A percentile compares a stretch with the other conserved stretches of the same genome.
Evolutionary conservation across 2,797 vertebrate genomes (phyloP).

Genomic region (Eleutherodactylus coqui): DNA sequence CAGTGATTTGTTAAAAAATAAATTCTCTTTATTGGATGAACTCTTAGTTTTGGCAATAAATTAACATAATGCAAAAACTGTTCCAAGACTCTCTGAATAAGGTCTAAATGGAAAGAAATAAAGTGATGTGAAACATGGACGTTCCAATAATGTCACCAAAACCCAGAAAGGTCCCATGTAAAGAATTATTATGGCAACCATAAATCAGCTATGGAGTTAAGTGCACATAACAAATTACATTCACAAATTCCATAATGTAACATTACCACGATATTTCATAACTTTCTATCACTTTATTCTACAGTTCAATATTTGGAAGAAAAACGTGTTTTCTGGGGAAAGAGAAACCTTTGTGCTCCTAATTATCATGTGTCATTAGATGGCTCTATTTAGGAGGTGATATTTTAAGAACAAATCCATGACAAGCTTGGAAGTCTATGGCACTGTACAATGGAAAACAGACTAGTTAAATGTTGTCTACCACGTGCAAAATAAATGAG

Average conservation of each 20-base stretch:
- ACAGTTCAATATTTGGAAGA: not conserved
- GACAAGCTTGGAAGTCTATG: not conserved
- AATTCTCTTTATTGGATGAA: not conserved
- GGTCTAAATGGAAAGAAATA: not conserved
- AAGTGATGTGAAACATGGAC: not conserved
- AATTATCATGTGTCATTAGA: conserved; percentile 24
- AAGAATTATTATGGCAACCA: not conserved
- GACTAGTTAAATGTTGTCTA: not conserved
- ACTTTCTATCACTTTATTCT: not conserved
- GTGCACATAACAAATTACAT: not conserved
- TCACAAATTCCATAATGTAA: not conserved
- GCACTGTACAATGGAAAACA: conserved; percentile 4
- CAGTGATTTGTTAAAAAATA: too few species aligned
- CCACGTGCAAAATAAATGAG: not conserved
- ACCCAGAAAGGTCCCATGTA: not conserved
- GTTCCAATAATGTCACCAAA: not conserved
- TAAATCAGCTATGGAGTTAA: not conserved
- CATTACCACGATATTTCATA: not conserved
- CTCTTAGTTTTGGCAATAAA: not conserved
- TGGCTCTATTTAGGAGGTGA: not conserved
- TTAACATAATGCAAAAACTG: not conserved
- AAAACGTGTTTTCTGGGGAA: not conserved
- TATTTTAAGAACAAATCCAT: not conserved
- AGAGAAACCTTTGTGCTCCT: conserved; percentile 15
- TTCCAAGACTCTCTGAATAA: not conserved